Conservation (phyloP, 2,113 vertebrate genomes). For the Pelecanus crispus region DNA sequence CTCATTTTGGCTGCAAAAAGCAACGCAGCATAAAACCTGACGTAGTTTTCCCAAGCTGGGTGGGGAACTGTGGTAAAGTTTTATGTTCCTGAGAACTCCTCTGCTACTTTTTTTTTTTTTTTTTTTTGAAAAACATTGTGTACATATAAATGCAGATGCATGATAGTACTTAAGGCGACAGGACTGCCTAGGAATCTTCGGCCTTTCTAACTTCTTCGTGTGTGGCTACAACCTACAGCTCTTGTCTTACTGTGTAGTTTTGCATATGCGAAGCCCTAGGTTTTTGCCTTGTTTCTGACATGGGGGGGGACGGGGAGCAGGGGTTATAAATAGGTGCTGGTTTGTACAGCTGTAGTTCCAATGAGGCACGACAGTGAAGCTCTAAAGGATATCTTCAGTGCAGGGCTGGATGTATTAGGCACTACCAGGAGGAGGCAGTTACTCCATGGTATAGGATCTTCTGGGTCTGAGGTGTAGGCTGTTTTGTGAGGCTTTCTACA, state of each 20-base stretch:
- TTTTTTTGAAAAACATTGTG: background rate
- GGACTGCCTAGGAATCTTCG: background rate
- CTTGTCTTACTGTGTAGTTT: background rate
- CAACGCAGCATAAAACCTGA: background rate
- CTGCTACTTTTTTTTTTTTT: background rate
- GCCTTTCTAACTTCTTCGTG: background rate
- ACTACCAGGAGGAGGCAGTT: background rate
- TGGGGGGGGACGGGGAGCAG: rapidly evolving
- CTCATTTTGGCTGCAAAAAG: background rate
- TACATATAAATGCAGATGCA: background rate
- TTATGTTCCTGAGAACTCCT: background rate
- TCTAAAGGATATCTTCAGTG: background rate
- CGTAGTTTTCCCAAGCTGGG: background rate
- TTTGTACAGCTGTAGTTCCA: background rate
- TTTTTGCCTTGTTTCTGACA: background rate
- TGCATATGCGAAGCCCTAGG: background rate
- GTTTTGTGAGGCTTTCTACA: background rate
- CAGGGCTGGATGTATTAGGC: background rate
- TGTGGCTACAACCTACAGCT: background rate
- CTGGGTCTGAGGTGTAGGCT: background rate
- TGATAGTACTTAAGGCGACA: rapidly evolving
- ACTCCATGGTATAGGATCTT: background rate
- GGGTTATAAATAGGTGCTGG: background rate
- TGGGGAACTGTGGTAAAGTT: background rate
- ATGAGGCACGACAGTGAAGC: background rate